Conservation (phyloP, 2,797 vertebrate species). For the Oceanodroma leucorhoa region DNA sequence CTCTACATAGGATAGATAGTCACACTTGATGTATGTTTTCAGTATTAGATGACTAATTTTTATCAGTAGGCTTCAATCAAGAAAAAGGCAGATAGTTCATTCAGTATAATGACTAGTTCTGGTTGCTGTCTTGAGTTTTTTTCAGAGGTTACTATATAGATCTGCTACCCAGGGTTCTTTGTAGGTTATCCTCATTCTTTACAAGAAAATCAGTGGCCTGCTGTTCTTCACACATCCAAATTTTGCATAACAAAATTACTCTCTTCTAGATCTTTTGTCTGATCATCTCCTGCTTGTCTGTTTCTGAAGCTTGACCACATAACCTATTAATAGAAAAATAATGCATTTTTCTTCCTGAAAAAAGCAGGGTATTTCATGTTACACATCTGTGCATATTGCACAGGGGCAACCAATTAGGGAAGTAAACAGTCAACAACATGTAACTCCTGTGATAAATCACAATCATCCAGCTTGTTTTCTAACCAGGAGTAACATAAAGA, state of each 20-base stretch:
- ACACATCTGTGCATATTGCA: not conserved
- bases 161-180: not conserved
- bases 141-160: not conserved
- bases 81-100: not conserved
- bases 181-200: not conserved
- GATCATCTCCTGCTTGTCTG: not conserved
- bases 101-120: not conserved
- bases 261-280: not conserved
- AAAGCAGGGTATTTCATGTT: not conserved
- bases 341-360: not conserved
- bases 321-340: not conserved
- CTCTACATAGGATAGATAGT: not conserved
- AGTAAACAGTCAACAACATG: not conserved
- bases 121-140: not conserved
- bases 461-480: not conserved
- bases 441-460: not conserved
- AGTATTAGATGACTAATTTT: not conserved
- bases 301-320: not conserved
- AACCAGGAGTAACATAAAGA: not conserved
- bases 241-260: not conserved
- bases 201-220: not conserved
- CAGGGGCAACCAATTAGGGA: not conserved
- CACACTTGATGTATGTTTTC: not conserved
- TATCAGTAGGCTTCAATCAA: not conserved
- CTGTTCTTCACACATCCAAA: not conserved